Conservation (phyloP, 2,797 vertebrate genomes). For the Sebastes trivittatus region DNA sequence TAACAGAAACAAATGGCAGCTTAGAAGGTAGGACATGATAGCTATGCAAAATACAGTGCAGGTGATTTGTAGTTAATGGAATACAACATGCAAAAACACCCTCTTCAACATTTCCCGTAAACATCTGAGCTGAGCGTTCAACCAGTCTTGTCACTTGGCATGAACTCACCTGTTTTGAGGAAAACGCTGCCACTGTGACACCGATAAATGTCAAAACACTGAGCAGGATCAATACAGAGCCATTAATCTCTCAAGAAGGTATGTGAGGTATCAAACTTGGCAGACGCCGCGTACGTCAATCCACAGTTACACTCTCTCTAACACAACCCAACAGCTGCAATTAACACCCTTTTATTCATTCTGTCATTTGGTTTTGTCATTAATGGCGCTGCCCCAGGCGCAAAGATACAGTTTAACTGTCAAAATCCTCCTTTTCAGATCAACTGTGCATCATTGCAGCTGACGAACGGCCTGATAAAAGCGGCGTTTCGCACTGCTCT, state of each 20-base stretch:
- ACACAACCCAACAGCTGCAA: conserved; percentile 50
- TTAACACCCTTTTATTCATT: conserved; percentile 57
- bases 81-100: neutral
- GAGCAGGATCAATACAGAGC: conserved; percentile 31
- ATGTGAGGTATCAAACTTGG: conserved; percentile 53
- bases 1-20: neutral
- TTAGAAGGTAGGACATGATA: neutral
- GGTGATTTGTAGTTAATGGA: neutral
- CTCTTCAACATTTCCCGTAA: conserved; percentile 4
- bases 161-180: conserved; percentile 24
- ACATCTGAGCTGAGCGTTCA: conserved; percentile 11
- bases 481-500: conserved; percentile 20
- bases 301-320: conserved; percentile 27
- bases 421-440: conserved; percentile 52
- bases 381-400: conserved; percentile 51
- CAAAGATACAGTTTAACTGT: conserved; percentile 70
- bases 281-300: conserved; percentile 44
- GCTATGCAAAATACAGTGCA: neutral
- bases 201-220: conserved; percentile 53
- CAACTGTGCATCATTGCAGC: conserved; percentile 29
- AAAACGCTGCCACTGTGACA: conserved; percentile 20
- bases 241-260: conserved; percentile 52
- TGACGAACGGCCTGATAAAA: conserved; percentile 57
- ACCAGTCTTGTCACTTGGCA: conserved; percentile 24
- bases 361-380: conserved; percentile 58